Evolutionary conservation across 2,797 vertebrate species (phyloP), one percentile per base, ranked within the genome.

Genomic region (Morelia viridis): DNA sequence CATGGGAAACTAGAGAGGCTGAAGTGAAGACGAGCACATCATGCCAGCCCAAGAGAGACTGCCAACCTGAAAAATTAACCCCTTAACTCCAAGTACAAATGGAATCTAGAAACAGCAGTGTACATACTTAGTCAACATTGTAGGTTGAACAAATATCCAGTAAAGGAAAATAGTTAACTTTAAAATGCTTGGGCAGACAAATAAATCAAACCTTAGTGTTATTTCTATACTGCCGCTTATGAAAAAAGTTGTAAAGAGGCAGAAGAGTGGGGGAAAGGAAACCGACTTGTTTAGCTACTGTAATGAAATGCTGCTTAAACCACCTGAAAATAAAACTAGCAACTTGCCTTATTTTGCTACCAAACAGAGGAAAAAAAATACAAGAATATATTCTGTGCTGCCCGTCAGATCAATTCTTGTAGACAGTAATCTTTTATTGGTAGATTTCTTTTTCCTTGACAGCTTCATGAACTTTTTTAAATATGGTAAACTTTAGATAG

Each of bases 361-460:
- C 31, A 76, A 76, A 76, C 41, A 76, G 64, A 65, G n/a, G 50
- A 2, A 7, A 41, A 7, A 53, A 53, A 53, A 53, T 53, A 8
- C 50, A 53, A 53, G 5, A 53, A 53, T 53, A 31, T 68, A 76
- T 22, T 41, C 41, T 76, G 17, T 41, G 71, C 17, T 35, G 22
- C 8, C 31, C 35, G 41, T 76, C 31, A 76, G 6, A 76, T 41
- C 19, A 76, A 22, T 76, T 76, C 71, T 76, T 35, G 31, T 19
- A 71, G 35, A 71, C 7, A 22, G 41, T 91, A 8, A 56, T 89
- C 92, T 57, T 58, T 24, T 93, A 90, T 19, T 92, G 89, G 24
- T 62, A 13, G 12, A 83, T 90, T 85, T 15, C 89, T 90, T 87
- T 46, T 19, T 86, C 1, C 85, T 35, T 71, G 93, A 17, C 60